A percentile compares a stretch with the other conserved stretches of the same genome.
These are phyloP conservation scores for Ctenosaura bakeri DNA, from an alignment of 2,797 vertebrate species.

Conservation along the genomic window DNA sequence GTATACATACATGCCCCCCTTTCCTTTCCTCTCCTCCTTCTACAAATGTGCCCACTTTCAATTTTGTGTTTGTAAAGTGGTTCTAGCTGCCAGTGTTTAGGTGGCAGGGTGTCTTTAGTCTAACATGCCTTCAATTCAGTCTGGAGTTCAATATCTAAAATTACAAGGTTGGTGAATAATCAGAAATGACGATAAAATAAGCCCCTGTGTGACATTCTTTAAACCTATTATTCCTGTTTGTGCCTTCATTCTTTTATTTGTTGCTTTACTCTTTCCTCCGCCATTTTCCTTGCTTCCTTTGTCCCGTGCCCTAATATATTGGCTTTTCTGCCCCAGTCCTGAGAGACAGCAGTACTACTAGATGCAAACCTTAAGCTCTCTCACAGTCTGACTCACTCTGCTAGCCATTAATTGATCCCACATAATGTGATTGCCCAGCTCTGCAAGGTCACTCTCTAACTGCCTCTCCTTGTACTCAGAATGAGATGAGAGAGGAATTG, in stretches of 20 bases:
- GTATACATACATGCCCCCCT: not conserved
- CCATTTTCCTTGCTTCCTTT: constrained; percentile 24
- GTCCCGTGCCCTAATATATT: not conserved
- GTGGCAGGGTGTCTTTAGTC: not conserved
- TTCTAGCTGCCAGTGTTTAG: not conserved
- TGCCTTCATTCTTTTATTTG: constrained; percentile 6
- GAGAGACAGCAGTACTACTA: not conserved
- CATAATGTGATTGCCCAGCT: not conserved
- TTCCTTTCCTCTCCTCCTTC: not conserved
- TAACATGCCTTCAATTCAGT: not conserved
- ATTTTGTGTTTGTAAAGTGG: not conserved
- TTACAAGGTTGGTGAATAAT: not conserved
- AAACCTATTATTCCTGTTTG: not conserved
- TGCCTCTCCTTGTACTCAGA: constrained; percentile 8
- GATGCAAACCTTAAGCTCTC: not conserved
- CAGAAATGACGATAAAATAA: constrained; percentile 13
- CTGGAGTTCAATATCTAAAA: not conserved
- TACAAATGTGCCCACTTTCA: constrained; percentile 2
- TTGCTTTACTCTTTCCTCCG: not conserved
- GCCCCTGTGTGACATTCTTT: not conserved
- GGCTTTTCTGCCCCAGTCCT: not conserved
- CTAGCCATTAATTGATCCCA: constrained; percentile 43
- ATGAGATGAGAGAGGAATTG: constrained; percentile 3
- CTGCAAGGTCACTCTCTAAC: constrained; percentile 31
- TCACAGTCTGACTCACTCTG: not conserved